These are phyloP conservation scores for Xerus rutilus DNA, from an alignment of 2,797 vertebrate genomes.

Conservation along the genomic window DNA sequence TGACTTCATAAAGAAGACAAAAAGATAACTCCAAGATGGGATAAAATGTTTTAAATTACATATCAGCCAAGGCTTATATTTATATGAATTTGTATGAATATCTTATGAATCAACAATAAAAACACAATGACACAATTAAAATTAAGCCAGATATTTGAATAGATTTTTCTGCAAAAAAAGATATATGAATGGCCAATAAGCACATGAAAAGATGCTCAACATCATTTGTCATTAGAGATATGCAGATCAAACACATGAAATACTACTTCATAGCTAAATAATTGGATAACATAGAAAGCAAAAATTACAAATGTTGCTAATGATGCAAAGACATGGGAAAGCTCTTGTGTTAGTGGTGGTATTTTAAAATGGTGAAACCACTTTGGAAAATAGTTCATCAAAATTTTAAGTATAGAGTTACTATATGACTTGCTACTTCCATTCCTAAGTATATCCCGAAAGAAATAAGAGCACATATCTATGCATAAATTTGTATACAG, in stretches of 20 bases:
- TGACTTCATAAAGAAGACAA: neutral
- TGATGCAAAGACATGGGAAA: too few relatives aligned
- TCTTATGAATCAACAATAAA: neutral
- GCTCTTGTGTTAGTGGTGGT: neutral
- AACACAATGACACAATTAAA: neutral
- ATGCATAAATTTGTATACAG: neutral
- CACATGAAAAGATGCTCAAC: too few relatives aligned
- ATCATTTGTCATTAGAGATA: too few relatives aligned
- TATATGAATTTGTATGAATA: neutral
- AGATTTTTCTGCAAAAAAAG: too few relatives aligned
- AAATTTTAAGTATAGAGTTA: neutral
- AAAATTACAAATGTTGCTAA: neutral
- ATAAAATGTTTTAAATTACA: neutral
- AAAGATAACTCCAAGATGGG: neutral
- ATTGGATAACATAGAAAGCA: neutral
- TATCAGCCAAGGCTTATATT: neutral
- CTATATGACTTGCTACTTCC: neutral
- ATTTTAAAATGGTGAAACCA: neutral
- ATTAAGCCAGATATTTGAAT: neutral
- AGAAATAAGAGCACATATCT: neutral
- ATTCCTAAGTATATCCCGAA: neutral
- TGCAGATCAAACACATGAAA: too few relatives aligned
- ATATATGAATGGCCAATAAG: too few relatives aligned
- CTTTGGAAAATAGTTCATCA: neutral
- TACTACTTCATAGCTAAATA: neutral